Conservation (phyloP, 2,113 vertebrate genomes). For the Dromiciops gliroides region DNA sequence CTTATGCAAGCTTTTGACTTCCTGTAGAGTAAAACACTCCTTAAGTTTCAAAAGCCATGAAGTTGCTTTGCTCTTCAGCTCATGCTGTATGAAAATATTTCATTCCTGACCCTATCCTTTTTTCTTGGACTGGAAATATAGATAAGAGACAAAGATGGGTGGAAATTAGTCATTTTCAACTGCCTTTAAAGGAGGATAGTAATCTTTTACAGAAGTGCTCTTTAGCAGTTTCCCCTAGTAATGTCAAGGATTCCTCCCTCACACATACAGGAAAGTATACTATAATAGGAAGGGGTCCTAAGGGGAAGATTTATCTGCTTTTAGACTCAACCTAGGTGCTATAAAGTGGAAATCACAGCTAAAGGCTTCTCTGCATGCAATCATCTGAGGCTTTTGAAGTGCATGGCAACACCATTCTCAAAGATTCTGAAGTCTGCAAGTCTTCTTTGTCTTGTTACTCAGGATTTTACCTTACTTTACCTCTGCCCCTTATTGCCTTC, state of each 20-base stretch:
- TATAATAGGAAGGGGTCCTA: constrained; percentile 16
- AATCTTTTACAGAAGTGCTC: neutral
- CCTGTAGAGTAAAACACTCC: neutral
- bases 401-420: neutral
- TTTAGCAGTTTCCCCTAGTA: neutral
- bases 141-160: constrained; percentile 9
- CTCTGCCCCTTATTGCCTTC: neutral
- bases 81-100: neutral
- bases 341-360: neutral
- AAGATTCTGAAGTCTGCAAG: neutral
- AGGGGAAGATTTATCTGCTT: accelerated
- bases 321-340: neutral
- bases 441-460: neutral
- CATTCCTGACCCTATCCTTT: neutral
- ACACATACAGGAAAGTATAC: neutral
- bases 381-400: neutral
- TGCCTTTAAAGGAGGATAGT: neutral
- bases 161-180: constrained; percentile 3
- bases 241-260: neutral
- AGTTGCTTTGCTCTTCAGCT: neutral
- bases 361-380: neutral
- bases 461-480: neutral
- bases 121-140: neutral
- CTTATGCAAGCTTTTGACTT: neutral
- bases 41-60: constrained; percentile 3